Conservation (phyloP, 2,888 invertebrate genomes). For the Galerucella nymphaeae region DNA sequence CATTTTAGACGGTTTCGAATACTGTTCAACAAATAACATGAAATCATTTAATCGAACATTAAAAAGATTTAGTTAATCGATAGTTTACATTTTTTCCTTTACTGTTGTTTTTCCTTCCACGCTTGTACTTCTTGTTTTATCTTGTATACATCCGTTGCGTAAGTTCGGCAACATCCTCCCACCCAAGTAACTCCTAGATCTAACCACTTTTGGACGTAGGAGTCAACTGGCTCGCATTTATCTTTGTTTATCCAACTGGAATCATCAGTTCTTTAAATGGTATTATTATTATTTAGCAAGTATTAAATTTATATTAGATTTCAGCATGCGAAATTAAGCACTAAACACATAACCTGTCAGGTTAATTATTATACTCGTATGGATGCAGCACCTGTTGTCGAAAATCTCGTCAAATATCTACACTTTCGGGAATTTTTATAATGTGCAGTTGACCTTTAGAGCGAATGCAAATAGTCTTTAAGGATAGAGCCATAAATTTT, state of each 20-base stretch:
- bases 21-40: background rate
- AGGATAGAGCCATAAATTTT: too few species aligned
- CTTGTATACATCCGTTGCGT: conserved; percentile 82
- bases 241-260: conserved; percentile 79
- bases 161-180: conserved; percentile 93
- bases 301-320: background rate
- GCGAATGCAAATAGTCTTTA: too few species aligned
- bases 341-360: too few species aligned
- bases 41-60: background rate
- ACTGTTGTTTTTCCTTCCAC: conserved; percentile 58
- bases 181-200: conserved; percentile 84
- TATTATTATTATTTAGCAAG: background rate
- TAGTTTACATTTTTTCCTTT: background rate
- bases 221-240: conserved; percentile 76
- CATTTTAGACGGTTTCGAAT: background rate
- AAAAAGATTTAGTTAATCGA: background rate
- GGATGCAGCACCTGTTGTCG: too few species aligned
- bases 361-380: too few species aligned
- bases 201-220: conserved; percentile 83
- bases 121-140: conserved; percentile 74
- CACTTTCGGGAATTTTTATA: too few species aligned
- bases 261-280: conserved; percentile 39
- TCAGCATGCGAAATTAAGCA: too few species aligned
- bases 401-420: too few species aligned
- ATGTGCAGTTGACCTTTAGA: too few species aligned